Conservation (phyloP, 2,888 invertebrate genomes). For the Leptopterna dolabrata region DNA sequence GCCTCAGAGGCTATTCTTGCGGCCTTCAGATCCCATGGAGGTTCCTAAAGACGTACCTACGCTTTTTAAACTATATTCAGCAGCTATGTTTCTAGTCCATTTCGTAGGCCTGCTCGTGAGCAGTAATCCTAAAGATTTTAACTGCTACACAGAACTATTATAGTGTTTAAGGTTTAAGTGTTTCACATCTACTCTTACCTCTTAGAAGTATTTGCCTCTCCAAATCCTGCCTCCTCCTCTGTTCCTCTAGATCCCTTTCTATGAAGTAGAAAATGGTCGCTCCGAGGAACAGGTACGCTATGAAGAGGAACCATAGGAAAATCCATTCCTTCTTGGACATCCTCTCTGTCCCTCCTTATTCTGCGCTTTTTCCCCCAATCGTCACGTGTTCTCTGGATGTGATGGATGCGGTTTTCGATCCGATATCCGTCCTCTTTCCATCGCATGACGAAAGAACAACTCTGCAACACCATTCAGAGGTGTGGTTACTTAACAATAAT, state of each 20-base stretch:
- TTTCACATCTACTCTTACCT: too few relatives aligned
- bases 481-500: background rate
- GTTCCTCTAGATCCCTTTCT: conserved; percentile 77
- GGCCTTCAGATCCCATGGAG: too few relatives aligned
- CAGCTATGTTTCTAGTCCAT: too few relatives aligned
- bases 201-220: conserved; percentile 57
- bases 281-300: conserved; percentile 82
- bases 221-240: conserved; percentile 53
- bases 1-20: too few relatives aligned
- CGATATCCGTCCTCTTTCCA: conserved; percentile 28
- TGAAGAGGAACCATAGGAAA: conserved; percentile 79
- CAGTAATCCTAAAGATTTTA: too few relatives aligned
- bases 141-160: too few relatives aligned
- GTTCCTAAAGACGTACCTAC: too few relatives aligned
- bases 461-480: background rate
- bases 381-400: background rate
- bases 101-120: too few relatives aligned
- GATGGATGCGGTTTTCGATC: conserved; percentile 28
- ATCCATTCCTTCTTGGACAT: conserved; percentile 87
- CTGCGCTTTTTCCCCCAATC: background rate
- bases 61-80: too few relatives aligned
- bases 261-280: conserved; percentile 88
- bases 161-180: too few relatives aligned
- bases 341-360: conserved; percentile 61
- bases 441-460: conserved; percentile 3